Evolutionary conservation across 2,797 vertebrate genomes (phyloP).

Genomic region (Spinibarbus caldwelli): DNA sequence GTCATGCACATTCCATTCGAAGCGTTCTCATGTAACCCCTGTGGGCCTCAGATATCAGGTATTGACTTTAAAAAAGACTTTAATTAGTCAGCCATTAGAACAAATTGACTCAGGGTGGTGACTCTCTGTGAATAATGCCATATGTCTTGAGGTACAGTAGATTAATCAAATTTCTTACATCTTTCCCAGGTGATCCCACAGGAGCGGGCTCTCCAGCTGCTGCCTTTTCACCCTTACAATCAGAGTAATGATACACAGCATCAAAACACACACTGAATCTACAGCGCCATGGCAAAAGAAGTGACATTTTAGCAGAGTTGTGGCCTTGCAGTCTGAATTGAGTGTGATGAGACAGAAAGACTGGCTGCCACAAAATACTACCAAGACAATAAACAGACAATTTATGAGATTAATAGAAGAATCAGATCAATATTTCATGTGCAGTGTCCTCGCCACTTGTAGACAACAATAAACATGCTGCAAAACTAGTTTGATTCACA

Average conservation of each 20-base stretch:
- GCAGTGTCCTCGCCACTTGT: not conserved
- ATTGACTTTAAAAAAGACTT: conserved; percentile 71
- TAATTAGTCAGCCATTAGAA: conserved; percentile 34
- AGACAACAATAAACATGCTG: not conserved
- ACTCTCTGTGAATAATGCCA: conserved; percentile 27
- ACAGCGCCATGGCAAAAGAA: not conserved
- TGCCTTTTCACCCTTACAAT: conserved; percentile 76
- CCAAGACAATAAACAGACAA: not conserved
- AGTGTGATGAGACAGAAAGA: not conserved
- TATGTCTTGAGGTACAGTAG: not conserved
- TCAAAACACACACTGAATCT: not conserved
- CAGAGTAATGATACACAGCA: conserved; percentile 29
- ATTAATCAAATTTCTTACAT: conserved; percentile 67
- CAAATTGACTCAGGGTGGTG: conserved; percentile 8
- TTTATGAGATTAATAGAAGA: not conserved
- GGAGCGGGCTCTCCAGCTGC: conserved; percentile 73
- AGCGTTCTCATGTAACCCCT: conserved; percentile 69
- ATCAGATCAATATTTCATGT: not conserved
- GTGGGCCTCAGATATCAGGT: conserved; percentile 72
- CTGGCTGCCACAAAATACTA: not conserved
- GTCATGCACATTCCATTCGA: conserved; percentile 44
- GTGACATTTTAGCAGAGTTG: not conserved
- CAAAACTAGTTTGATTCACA: not conserved
- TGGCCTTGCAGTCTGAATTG: not conserved
- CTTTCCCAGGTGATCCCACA: conserved; percentile 71